Evolutionary conservation across 2,888 invertebrate genomes (phyloP), one percentile per base, ranked within the genome.

Genomic region (Cordilura impudica): DNA sequence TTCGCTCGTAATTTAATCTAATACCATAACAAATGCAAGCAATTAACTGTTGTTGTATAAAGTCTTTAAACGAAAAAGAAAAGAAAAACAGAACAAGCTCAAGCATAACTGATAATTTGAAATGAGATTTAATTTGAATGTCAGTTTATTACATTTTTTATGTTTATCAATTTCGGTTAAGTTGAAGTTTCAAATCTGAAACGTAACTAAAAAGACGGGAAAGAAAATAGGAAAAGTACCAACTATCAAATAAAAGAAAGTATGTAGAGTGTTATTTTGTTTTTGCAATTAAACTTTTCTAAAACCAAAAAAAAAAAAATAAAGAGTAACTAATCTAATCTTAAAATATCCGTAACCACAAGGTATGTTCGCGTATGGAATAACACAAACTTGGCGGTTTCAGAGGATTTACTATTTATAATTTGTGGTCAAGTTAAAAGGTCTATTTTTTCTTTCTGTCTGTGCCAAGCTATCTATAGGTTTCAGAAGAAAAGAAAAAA

Each of bases 251-350:
- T 76, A 70, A 76, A 61, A 76, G 72, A 61, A 69, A 80, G 56
- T 29, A 39, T 12, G n/a, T n/a, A 39, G n/a, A 39, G 35, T 39
- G 3, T 31, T 10, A 1, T 1, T 71, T 14, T 61, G 29, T 71
- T 51, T 54, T 53, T 72, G 80, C 80, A 81, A 82, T 82, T 82
- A 82, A 82, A 76, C 60, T 73, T 53, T 75, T 69, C 71, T 29
- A 23, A 60, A 71, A 61, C 23, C 70, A 51, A 53, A 47, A 14
- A 19, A 21, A n/a, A 23, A 49, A n/a, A 19, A 8, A 26, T n/a
- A 16, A 58, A 49, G 58, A 58, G 21, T 18, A 80, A 72, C 77
- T 78, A 73, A 79, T 76, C 75, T 79, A 77, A 81, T 79, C 82
- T 72, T 35, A 12, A 73, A 81, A 72, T 72, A 81, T 75, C 74